A percentile compares a stretch with the other conserved stretches of the same genome.
Evolutionary conservation across 2,888 invertebrate species (phyloP).

Genomic region (Synanthedon formicaeformis): DNA sequence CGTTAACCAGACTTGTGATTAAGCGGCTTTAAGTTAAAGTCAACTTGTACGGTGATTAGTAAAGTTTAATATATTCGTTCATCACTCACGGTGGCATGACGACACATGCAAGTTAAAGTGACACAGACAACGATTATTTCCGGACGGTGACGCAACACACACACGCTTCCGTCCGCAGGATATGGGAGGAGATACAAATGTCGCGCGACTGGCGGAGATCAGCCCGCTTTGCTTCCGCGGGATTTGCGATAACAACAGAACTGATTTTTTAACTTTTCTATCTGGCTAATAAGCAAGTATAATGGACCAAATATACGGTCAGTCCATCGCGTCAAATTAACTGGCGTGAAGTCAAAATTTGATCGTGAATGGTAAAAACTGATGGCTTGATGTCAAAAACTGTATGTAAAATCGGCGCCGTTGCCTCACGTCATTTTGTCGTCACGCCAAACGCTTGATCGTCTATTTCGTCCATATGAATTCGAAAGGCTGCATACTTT

Average conservation of each 20-base stretch:
- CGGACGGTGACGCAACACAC: conserved; percentile 54
- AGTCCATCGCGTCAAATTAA: no score
- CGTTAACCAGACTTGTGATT: conserved; percentile 11
- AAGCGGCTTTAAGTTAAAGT: conserved; percentile 11
- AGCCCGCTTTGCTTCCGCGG: conserved; percentile 35
- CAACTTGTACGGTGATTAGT: conserved; percentile 12
- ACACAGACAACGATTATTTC: conserved; percentile 66
- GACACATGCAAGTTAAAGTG: conserved; percentile 26
- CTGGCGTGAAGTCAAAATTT: no score
- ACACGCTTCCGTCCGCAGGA: conserved; percentile 60
- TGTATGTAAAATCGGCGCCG: no score
- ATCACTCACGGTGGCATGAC: conserved; percentile 16
- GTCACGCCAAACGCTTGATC: no score
- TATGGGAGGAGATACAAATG: conserved; percentile 49
- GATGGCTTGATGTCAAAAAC: no score
- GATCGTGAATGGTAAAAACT: no score
- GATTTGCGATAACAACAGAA: conserved; percentile 20
- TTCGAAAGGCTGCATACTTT: background rate
- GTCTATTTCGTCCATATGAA: no score
- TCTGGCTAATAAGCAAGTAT: background rate
- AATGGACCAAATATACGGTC: no score
- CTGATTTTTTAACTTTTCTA: background rate
- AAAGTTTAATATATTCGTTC: conserved; percentile 9
- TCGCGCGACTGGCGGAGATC: conserved; percentile 33
- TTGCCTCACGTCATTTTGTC: no score